Percentiles rank a stretch among this genome's conserved stretches.
Evolutionary conservation across 2,888 invertebrate genomes (phyloP).

Genomic region (Strigamia crassipes): DNA sequence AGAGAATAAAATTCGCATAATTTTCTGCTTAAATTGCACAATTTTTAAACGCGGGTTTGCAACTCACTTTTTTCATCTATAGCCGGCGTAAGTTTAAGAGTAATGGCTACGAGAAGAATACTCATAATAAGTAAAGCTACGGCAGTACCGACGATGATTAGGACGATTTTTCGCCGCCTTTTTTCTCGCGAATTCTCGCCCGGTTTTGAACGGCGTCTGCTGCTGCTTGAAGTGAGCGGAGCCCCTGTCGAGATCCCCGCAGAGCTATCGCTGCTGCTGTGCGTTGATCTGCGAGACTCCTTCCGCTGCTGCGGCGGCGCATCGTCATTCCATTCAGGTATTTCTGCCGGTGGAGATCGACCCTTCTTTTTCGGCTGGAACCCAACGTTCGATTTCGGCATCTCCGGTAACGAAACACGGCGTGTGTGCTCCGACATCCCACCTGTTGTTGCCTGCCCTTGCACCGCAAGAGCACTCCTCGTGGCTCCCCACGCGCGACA

Average conservation of each 20-base stretch:
- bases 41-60: neutral
- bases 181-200: constrained; percentile 43
- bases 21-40: neutral
- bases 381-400: constrained; percentile 18
- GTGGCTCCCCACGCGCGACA: constrained; percentile 25
- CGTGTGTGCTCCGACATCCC: constrained; percentile 24
- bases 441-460: neutral
- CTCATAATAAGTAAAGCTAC: constrained; percentile 52
- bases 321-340: neutral
- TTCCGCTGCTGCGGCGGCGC: constrained; percentile 20
- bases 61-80: constrained; percentile 52
- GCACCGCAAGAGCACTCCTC: neutral
- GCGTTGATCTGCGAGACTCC: constrained; percentile 43
- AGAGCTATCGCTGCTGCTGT: constrained; percentile 36
- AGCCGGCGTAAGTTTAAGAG: constrained; percentile 52
- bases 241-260: constrained; percentile 1
- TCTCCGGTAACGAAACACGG: constrained; percentile 30
- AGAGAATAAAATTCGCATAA: neutral
- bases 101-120: constrained; percentile 52
- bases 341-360: constrained; percentile 7
- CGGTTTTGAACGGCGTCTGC: neutral
- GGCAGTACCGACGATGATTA: constrained; percentile 51
- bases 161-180: constrained; percentile 51
- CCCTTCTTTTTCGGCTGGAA: neutral
- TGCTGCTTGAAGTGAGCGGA: neutral